These are phyloP conservation scores for Aphrocallistes beatrix DNA, from an alignment of 37 sponge, comb jelly and placozoan species.

Conservation along the genomic window DNA sequence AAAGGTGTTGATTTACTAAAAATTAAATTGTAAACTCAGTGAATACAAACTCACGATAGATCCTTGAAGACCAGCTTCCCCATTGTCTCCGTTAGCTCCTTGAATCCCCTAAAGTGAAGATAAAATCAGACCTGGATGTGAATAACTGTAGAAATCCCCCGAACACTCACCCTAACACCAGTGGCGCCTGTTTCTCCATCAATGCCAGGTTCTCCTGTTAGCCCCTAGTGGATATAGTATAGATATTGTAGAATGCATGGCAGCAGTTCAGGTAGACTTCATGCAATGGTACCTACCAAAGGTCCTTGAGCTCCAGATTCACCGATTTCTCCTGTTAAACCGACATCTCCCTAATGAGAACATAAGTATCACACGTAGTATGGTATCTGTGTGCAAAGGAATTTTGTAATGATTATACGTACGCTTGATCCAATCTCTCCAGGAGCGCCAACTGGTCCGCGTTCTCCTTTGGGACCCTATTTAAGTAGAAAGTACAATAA, in stretches of 20 bases:
- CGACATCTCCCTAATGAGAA: background rate
- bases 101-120: background rate
- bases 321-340: background rate
- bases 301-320: background rate
- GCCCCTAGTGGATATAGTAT: background rate
- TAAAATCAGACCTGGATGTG: too few species aligned
- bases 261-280: background rate
- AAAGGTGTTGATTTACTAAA: too few species aligned
- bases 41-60: background rate
- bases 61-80: background rate
- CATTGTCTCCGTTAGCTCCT: background rate
- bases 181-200: background rate
- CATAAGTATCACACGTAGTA: background rate
- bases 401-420: background rate
- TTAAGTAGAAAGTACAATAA: background rate
- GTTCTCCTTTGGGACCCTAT: background rate
- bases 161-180: conserved; percentile 13
- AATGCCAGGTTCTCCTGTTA: background rate
- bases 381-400: too few species aligned
- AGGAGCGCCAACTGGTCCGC: background rate
- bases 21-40: background rate
- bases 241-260: background rate
- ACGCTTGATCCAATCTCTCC: background rate
- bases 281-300: background rate
- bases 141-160: too few species aligned